Conservation (phyloP, 1,140 invertebrate species). For the Caerostris darwini region DNA sequence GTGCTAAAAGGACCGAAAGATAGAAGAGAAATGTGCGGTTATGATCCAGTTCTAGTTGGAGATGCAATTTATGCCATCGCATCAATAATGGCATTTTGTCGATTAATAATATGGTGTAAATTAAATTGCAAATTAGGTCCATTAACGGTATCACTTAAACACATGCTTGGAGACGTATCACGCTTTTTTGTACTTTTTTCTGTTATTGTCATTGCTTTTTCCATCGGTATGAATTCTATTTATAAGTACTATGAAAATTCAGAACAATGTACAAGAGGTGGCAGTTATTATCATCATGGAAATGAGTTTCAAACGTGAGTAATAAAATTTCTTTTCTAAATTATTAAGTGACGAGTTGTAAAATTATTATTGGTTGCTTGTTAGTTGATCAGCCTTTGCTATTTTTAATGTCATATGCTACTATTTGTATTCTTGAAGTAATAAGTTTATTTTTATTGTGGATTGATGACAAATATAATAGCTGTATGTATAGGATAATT, state of each 20-base stretch:
- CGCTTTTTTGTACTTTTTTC: slow-evolving; percentile 76
- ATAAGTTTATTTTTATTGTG: too few relatives aligned
- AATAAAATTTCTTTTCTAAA: background rate
- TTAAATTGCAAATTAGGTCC: slow-evolving; percentile 85
- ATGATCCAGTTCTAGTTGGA: slow-evolving; percentile 76
- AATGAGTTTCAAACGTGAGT: slow-evolving; percentile 72
- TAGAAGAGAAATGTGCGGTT: slow-evolving; percentile 70
- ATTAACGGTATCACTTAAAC: slow-evolving; percentile 80
- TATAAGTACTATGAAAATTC: slow-evolving; percentile 78
- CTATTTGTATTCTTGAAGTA: too few relatives aligned
- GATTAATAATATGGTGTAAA: slow-evolving; percentile 84
- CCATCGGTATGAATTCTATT: slow-evolving; percentile 77
- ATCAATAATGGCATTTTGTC: slow-evolving; percentile 76
- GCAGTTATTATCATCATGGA: slow-evolving; percentile 46
- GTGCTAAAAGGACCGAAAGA: slow-evolving; percentile 34
- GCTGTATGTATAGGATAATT: too few relatives aligned
- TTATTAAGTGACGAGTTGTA: too few relatives aligned
- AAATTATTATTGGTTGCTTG: too few relatives aligned
- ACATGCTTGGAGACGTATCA: slow-evolving; percentile 76
- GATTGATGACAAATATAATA: too few relatives aligned
- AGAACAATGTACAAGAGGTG: slow-evolving; percentile 29
- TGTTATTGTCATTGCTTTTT: slow-evolving; percentile 76
- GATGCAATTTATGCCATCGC: slow-evolving; percentile 77
- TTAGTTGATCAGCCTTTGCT: too few relatives aligned
- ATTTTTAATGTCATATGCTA: too few relatives aligned